Evolutionary conservation across 2,888 invertebrate species (phyloP), one percentile per base, ranked within the genome.

Genomic region (Caenorhabditis drosophilae): DNA sequence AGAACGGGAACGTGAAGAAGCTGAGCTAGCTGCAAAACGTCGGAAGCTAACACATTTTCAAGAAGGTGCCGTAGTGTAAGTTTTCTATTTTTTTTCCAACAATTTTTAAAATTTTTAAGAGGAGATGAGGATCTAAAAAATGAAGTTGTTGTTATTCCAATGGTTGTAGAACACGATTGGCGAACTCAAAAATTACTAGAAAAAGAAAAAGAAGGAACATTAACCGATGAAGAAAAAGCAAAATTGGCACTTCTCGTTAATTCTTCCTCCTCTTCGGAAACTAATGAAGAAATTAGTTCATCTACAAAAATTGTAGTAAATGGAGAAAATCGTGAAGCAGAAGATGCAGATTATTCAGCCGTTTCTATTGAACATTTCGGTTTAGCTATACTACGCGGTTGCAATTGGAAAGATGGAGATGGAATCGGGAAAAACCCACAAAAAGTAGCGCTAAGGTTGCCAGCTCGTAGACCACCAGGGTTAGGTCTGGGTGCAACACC

Each of bases 351-450:
- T 53, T 77, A 77, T 40, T 59, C 55, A 27, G 62, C 51, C 40
- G 86, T 90, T 61, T 90, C 91, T 0, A 88, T 91, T 20, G 87
- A 87, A 79, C 89, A 91, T 52, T 97, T 90, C 88, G 97, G 97
- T 2, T 81, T 91, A 83, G 97, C 96, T 0, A 90, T 96, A 90
- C 86, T 97, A 1, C 87, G 94, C 64, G 97, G 96, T 9, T 96
- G 95, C 95, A 96, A 87, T 15, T 87, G 86, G 86, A 86, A 85
- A 67, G 84, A 85, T 49, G 86, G 85, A 4, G 75, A 82, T 11
- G 77, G 78, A 27, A 79, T 80, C n/a, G 81, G 78, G 1, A 73
- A 68, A 46, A 68, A 70, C 35, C 76, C 76, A 23, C 66, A 76
- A 16, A 67, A 67, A 52, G 62, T 86, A 87, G 34, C 83, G 85